Conservation (phyloP, 2,113 vertebrate species). For the Eulacestoma nigropectus region DNA sequence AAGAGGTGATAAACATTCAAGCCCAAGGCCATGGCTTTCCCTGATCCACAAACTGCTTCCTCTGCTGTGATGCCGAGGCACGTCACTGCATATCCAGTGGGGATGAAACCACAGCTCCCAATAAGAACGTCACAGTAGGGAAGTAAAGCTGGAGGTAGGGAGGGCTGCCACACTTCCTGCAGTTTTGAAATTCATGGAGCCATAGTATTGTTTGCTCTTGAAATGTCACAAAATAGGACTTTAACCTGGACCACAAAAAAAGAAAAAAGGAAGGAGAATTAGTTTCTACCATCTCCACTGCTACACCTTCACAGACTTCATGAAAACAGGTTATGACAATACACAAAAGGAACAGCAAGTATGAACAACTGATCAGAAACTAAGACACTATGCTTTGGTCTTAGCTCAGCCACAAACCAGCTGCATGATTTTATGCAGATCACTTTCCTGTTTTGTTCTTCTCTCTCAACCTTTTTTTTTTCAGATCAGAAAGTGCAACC, state of each 20-base stretch:
- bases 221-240: background rate
- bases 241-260: background rate
- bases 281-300: background rate
- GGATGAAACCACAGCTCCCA: background rate
- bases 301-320: background rate
- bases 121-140: background rate
- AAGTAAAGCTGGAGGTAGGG: background rate
- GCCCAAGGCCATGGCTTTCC: constrained; percentile 72
- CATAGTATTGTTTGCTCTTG: background rate
- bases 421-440: background rate
- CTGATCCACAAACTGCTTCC: background rate
- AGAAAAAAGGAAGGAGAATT: background rate
- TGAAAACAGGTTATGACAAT: background rate
- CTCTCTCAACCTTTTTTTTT: background rate
- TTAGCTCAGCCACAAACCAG: background rate
- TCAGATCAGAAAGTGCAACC: background rate
- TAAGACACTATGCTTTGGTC: background rate
- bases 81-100: background rate
- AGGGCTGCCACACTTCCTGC: background rate
- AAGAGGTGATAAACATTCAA: constrained; percentile 56
- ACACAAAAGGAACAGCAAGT: background rate
- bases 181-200: background rate
- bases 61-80: background rate
- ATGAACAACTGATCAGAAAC: background rate
- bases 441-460: background rate